Evolutionary conservation across 2,113 vertebrate genomes (phyloP).

Genomic region (Hydrolagus affinis): DNA sequence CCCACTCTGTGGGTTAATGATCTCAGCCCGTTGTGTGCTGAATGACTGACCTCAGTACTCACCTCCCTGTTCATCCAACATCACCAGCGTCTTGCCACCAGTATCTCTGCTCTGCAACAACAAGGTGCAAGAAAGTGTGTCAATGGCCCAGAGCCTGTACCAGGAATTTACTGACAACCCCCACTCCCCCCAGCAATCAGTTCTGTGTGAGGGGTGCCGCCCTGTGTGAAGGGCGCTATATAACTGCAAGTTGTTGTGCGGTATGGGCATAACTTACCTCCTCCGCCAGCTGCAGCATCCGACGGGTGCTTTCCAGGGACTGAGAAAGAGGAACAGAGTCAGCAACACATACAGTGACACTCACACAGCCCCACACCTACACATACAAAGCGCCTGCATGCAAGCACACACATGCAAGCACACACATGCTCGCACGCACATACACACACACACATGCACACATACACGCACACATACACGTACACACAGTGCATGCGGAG

Average conservation of each 20-base stretch:
- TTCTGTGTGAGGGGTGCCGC: no score
- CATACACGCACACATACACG: no score
- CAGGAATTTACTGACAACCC: not conserved
- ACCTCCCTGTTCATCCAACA: slow-evolving; percentile 92
- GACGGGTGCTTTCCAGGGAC: slow-evolving; percentile 93
- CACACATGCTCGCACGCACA: no score
- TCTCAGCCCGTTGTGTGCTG: not conserved
- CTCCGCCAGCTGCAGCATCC: slow-evolving; percentile 82
- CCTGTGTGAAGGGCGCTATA: no score
- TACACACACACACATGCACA: no score
- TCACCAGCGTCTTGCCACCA: slow-evolving; percentile 76
- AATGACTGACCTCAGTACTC: slow-evolving; percentile 39
- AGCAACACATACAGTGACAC: slow-evolving; percentile 7
- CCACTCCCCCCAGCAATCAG: not conserved
- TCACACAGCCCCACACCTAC: not conserved
- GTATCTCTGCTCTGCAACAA: slow-evolving; percentile 69
- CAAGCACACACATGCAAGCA: no score
- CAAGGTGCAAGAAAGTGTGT: slow-evolving; percentile 36
- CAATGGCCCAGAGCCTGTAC: not conserved
- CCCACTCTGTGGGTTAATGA: not conserved
- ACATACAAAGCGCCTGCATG: no score
- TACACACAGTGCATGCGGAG: no score
- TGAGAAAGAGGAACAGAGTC: slow-evolving; percentile 46
- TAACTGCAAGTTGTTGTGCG: not conserved
- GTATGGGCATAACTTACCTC: slow-evolving; percentile 69